These are phyloP conservation scores for Odontocerum albicorne DNA, from an alignment of 2,888 invertebrate genomes.

Conservation along the genomic window DNA sequence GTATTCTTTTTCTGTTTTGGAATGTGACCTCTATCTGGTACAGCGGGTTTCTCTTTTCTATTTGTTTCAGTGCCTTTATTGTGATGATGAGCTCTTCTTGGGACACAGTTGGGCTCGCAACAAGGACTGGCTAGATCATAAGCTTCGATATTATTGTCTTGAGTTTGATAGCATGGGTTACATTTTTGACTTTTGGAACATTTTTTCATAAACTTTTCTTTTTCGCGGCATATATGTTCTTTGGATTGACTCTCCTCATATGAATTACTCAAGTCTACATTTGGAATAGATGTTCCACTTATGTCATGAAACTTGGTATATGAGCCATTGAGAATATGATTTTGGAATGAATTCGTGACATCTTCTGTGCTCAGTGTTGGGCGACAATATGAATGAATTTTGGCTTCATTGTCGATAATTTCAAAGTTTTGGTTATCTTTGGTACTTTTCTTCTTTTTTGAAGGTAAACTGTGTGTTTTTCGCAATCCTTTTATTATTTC, in stretches of 20 bases:
- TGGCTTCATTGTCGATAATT: slow-evolving; percentile 55
- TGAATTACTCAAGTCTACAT: slow-evolving; percentile 44
- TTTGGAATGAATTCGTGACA: slow-evolving; percentile 49
- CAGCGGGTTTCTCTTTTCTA: slow-evolving; percentile 40
- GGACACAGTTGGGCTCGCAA: slow-evolving; percentile 84
- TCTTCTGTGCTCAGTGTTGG: slow-evolving; percentile 84
- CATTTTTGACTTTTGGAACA: slow-evolving; percentile 57
- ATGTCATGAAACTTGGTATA: too few relatives aligned
- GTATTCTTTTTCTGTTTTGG: slow-evolving; percentile 59
- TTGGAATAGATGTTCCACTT: too few relatives aligned
- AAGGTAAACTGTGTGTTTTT: slow-evolving; percentile 88
- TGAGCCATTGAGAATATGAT: background rate
- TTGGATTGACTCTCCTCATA: slow-evolving; percentile 15
- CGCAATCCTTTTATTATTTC: slow-evolving; percentile 83
- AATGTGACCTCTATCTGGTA: slow-evolving; percentile 45
- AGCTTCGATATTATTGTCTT: slow-evolving; percentile 79
- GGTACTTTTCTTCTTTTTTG: slow-evolving; percentile 70
- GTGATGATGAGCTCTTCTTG: slow-evolving; percentile 49
- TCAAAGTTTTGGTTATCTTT: slow-evolving; percentile 48
- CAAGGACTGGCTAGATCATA: slow-evolving; percentile 86
- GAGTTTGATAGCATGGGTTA: slow-evolving; percentile 69
- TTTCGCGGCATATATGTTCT: slow-evolving; percentile 43
- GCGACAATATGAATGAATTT: slow-evolving; percentile 65
- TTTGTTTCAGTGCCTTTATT: slow-evolving; percentile 8
- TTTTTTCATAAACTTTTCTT: slow-evolving; percentile 5